phyloP scores from a whole-genome alignment of 2,797 vertebrate species.

The Aselliscus stoliczkanus region DNA sequence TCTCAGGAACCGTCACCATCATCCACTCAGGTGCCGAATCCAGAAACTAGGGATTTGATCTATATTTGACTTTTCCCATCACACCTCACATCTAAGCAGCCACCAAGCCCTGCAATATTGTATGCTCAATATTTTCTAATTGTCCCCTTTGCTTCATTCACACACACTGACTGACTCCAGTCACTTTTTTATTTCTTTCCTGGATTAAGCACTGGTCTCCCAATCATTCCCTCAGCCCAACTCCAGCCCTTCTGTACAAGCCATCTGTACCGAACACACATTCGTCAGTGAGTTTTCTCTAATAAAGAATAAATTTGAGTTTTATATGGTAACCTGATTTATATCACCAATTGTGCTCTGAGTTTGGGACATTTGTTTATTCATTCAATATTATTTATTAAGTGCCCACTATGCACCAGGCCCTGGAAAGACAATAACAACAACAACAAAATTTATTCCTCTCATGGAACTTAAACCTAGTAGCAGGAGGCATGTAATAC shows the following conservation, averaged over 20 bases:
- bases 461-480: background rate
- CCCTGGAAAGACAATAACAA: background rate
- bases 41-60: background rate
- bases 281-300: background rate
- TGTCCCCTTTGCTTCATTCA: background rate
- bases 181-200: background rate
- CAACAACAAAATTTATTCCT: background rate
- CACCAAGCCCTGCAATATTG: background rate
- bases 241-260: background rate
- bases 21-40: background rate
- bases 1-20: background rate
- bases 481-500: background rate
- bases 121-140: background rate
- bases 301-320: background rate
- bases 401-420: background rate
- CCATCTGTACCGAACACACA: background rate
- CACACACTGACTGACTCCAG: background rate
- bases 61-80: background rate
- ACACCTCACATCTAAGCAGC: background rate
- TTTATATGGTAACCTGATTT: background rate
- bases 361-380: background rate
- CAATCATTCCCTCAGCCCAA: background rate
- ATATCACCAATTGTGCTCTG: background rate
- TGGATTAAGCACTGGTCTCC: background rate
- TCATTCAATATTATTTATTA: background rate